phyloP scores from a whole-genome alignment of 1,140 invertebrate species.

The Maconellicoccus hirsutus region DNA sequence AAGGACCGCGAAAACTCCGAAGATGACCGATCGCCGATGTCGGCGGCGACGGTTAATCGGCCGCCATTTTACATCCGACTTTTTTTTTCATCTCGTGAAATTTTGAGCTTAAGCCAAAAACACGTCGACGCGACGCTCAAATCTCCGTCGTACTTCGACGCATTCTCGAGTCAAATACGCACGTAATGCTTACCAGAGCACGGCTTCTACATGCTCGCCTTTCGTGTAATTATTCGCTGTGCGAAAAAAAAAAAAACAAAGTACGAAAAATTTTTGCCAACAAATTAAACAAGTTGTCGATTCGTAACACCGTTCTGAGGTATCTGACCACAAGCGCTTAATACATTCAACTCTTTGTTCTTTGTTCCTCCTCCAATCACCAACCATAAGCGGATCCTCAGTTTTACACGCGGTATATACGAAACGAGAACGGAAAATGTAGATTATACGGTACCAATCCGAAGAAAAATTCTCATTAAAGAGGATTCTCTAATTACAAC shows the following conservation, averaged over 20 bases:
- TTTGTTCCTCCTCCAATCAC: too few species aligned
- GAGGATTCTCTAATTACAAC: too few species aligned
- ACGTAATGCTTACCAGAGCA: too few species aligned
- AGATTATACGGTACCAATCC: too few species aligned
- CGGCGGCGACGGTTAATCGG: neutral
- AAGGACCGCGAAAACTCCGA: constrained; percentile 13
- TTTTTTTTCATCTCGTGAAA: neutral
- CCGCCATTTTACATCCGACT: neutral
- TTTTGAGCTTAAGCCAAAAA: neutral
- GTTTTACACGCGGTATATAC: too few species aligned
- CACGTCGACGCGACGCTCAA: neutral
- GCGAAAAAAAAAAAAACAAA: too few species aligned
- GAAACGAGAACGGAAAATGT: too few species aligned
- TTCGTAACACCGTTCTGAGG: neutral
- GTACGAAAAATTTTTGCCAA: neutral
- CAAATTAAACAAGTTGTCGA: neutral
- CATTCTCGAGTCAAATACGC: too few species aligned
- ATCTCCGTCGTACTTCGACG: neutral
- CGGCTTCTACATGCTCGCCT: neutral
- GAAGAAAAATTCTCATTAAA: too few species aligned
- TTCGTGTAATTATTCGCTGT: neutral
- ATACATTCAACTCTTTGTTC: too few species aligned
- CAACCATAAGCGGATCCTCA: too few species aligned
- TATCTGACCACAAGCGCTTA: too few species aligned
- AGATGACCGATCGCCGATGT: neutral